phyloP scores from a whole-genome alignment of 2,797 vertebrate genomes.

The Vespertilio murinus region DNA sequence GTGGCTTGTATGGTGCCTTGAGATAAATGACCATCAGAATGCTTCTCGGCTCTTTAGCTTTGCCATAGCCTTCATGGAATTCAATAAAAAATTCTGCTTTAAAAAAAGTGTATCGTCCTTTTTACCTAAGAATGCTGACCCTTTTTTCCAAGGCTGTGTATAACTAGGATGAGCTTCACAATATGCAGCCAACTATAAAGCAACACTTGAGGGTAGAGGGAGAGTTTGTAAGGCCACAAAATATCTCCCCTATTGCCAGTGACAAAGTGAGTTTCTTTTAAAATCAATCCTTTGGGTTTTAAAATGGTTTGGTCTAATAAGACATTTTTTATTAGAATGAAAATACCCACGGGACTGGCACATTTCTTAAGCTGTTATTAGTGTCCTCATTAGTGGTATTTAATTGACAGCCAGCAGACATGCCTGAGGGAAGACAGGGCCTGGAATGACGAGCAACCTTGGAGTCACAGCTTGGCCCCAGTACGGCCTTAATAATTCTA shows the following conservation, averaged over 20 bases:
- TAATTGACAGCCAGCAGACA: constrained; percentile 43
- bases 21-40: constrained; percentile 7
- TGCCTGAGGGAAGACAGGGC: neutral
- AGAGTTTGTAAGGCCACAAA: neutral
- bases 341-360: constrained; percentile 16
- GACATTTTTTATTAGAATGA: neutral
- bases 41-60: neutral
- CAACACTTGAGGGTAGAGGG: neutral
- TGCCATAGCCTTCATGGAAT: neutral
- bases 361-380: neutral
- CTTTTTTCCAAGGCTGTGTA: neutral
- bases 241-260: neutral
- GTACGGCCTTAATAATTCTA: neutral
- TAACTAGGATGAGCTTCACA: neutral
- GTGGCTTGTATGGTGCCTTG: neutral
- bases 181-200: neutral
- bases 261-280: constrained; percentile 19
- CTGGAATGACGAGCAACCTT: neutral
- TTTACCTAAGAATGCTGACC: neutral
- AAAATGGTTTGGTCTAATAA: constrained; percentile 35
- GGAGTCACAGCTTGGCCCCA: neutral
- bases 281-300: neutral
- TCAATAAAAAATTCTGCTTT: neutral
- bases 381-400: constrained; percentile 41
- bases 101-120: neutral